These are phyloP conservation scores for Euzetes globulus DNA, from an alignment of 2,888 invertebrate genomes.

Conservation along the genomic window DNA sequence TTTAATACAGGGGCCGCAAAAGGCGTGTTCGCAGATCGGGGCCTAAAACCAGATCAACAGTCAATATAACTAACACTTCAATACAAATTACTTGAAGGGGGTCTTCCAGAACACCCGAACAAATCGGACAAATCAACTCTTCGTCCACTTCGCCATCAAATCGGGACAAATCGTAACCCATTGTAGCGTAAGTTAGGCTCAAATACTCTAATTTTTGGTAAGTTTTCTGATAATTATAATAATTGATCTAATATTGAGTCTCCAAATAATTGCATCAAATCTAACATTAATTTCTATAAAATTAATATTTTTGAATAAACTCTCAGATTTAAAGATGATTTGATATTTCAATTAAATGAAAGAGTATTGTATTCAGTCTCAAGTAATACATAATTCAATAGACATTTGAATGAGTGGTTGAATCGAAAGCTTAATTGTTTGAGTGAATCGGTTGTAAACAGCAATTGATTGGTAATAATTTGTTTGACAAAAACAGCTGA, in stretches of 20 bases:
- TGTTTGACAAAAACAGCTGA: not conserved
- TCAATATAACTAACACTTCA: too few relatives aligned
- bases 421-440: too few relatives aligned
- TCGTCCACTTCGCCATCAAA: conserved; percentile 89
- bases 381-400: too few relatives aligned
- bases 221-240: not conserved
- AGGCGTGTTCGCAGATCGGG: conserved; percentile 90
- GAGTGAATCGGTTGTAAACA: too few relatives aligned
- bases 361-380: too few relatives aligned
- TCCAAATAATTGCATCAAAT: too few relatives aligned
- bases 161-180: conserved; percentile 90
- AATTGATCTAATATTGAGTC: not conserved
- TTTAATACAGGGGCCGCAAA: conserved; percentile 82
- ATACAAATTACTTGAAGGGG: conserved; percentile 92
- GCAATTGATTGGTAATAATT: not conserved
- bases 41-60: conserved; percentile 56
- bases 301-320: too few relatives aligned
- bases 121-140: conserved; percentile 92
- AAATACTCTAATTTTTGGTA: too few relatives aligned
- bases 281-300: too few relatives aligned
- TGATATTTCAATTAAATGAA: too few relatives aligned
- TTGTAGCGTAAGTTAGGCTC: conserved; percentile 47
- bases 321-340: too few relatives aligned
- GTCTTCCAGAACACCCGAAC: conserved; percentile 88
- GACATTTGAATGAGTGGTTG: too few relatives aligned